Percentiles rank a stretch among this genome's conserved stretches.
phyloP scores from a whole-genome alignment of 2,113 vertebrate species.

The Elachura formosa region DNA sequence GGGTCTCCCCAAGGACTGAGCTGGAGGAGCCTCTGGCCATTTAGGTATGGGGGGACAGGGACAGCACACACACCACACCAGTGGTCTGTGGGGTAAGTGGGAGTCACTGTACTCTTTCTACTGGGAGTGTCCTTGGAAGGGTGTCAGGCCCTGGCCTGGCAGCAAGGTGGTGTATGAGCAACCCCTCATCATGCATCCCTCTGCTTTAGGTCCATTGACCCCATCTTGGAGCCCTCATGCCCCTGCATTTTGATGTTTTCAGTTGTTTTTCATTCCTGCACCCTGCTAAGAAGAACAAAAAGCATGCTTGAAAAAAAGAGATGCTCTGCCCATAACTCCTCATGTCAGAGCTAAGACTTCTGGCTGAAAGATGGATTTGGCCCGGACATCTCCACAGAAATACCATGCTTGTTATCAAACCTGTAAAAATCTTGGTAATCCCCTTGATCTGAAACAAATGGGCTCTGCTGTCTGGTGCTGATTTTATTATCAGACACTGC shows the following conservation, averaged over 20 bases:
- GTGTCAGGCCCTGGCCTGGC: accelerated
- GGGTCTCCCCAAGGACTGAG: not conserved
- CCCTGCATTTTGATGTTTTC: not conserved
- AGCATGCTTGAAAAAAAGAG: not conserved
- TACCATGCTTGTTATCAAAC: constrained; percentile 8
- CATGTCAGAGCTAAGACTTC: not conserved
- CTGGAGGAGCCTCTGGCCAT: not conserved
- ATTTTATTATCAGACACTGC: constrained; percentile 55
- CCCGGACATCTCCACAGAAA: not conserved
- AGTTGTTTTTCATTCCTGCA: not conserved
- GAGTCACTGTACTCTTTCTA: not conserved
- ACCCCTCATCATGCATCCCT: not conserved
- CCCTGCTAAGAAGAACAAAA: not conserved
- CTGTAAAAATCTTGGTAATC: constrained; percentile 34
- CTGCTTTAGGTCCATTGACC: not conserved
- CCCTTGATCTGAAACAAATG: constrained; percentile 50
- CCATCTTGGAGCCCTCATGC: accelerated
- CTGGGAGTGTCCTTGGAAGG: not conserved
- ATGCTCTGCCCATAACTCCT: not conserved
- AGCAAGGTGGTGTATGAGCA: not conserved
- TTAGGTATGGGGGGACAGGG: not conserved
- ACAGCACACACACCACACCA: not conserved
- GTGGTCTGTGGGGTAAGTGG: accelerated
- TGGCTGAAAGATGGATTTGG: not conserved
- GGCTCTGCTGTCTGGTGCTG: constrained; percentile 33